Conservation (phyloP, 2,113 vertebrate species). For the Notothenia rossii region DNA sequence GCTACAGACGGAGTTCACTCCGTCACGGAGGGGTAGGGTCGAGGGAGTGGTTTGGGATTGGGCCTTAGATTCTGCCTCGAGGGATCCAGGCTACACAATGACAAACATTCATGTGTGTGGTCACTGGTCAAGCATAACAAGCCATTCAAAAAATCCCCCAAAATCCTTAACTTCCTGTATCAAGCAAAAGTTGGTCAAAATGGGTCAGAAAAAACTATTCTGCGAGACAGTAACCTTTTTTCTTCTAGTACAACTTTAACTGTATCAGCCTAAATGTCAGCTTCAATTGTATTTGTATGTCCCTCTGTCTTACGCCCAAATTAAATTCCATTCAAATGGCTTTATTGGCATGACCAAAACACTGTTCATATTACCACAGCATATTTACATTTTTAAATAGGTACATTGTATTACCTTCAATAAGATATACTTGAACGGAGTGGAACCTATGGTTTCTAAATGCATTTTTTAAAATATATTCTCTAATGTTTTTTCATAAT, state of each 20-base stretch:
- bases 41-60: too few relatives aligned
- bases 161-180: conserved; percentile 53
- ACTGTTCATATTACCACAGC: not conserved
- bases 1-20: too few relatives aligned
- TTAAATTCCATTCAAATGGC: not conserved
- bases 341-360: not conserved
- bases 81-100: conserved; percentile 50
- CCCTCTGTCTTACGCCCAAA: not conserved
- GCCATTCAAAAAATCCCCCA: conserved; percentile 35
- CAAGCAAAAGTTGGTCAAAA: conserved; percentile 22
- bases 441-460: not conserved
- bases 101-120: conserved; percentile 57
- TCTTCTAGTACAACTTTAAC: conserved; percentile 7
- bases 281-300: conserved; percentile 29
- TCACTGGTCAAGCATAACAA: conserved; percentile 40
- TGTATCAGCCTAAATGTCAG: conserved; percentile 45
- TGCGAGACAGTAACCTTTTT: conserved; percentile 37
- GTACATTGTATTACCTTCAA: not conserved
- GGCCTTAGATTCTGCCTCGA: conserved; percentile 33
- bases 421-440: not conserved
- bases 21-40: too few relatives aligned
- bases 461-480: not conserved
- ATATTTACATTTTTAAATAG: not conserved
- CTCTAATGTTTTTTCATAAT: not conserved
- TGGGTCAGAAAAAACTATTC: not conserved